phyloP scores from a whole-genome alignment of 2,113 vertebrate genomes.

The Channa argus region DNA sequence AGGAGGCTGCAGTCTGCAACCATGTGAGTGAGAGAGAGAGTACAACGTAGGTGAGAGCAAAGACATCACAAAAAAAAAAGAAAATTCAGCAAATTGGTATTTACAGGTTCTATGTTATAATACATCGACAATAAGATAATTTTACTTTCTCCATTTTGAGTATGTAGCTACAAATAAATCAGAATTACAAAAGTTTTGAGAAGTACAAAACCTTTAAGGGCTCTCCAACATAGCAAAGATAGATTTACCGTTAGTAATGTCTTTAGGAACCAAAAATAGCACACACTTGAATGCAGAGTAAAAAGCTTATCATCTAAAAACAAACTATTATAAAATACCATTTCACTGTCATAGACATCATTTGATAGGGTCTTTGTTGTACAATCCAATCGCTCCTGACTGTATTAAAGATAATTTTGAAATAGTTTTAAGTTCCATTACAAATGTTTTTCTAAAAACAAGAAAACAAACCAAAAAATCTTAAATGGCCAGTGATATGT shows the following conservation, averaged over 20 bases:
- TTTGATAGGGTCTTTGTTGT: slow-evolving; percentile 74
- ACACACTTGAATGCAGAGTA: slow-evolving; percentile 83
- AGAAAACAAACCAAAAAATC: slow-evolving; percentile 60
- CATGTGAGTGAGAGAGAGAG: slow-evolving; percentile 88
- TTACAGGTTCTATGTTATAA: slow-evolving; percentile 94
- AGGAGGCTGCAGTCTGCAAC: slow-evolving; percentile 90
- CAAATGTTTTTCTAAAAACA: slow-evolving; percentile 60
- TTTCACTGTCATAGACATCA: slow-evolving; percentile 83
- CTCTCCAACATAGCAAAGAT: slow-evolving; percentile 88
- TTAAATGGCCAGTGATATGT: slow-evolving; percentile 21
- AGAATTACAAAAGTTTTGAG: slow-evolving; percentile 95
- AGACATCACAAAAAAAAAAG: slow-evolving; percentile 87
- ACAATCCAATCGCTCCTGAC: slow-evolving; percentile 68
- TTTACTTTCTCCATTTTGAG: slow-evolving; percentile 84
- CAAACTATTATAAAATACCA: slow-evolving; percentile 84
- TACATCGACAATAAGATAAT: slow-evolving; percentile 83
- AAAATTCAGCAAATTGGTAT: slow-evolving; percentile 87
- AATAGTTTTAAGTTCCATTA: slow-evolving; percentile 72
- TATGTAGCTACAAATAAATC: slow-evolving; percentile 93
- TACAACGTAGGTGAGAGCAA: slow-evolving; percentile 83
- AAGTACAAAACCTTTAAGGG: slow-evolving; percentile 95
- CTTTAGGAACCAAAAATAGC: slow-evolving; percentile 84
- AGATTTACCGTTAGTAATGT: slow-evolving; percentile 85
- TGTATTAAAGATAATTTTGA: slow-evolving; percentile 78
- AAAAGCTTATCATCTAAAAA: slow-evolving; percentile 80